These are phyloP conservation scores for Orestias chungarensis DNA, from an alignment of 2,797 vertebrate species.

Conservation along the genomic window DNA sequence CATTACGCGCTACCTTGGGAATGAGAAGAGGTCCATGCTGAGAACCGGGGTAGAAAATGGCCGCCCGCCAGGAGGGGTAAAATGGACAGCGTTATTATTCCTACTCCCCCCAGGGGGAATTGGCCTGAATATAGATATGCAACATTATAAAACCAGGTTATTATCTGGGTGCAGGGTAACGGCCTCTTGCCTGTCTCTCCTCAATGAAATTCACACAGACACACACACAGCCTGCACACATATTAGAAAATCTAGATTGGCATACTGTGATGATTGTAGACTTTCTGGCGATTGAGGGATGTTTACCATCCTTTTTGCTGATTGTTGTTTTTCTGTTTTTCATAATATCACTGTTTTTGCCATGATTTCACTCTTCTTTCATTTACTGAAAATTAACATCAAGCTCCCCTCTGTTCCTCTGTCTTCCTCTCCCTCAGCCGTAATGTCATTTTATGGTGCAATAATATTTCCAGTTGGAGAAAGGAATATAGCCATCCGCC, in stretches of 20 bases:
- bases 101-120: conserved; percentile 75
- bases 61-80: conserved; percentile 74
- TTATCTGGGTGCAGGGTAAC: conserved; percentile 81
- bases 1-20: conserved; percentile 80
- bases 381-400: conserved; percentile 59
- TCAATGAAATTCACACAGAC: conserved; percentile 55
- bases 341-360: conserved; percentile 50
- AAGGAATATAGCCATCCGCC: conserved; percentile 44
- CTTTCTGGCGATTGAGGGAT: conserved; percentile 60
- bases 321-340: conserved; percentile 30
- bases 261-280: conserved; percentile 59
- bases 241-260: conserved; percentile 52
- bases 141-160: conserved; percentile 83
- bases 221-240: conserved; percentile 27
- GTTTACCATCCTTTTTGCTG: conserved; percentile 47
- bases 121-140: conserved; percentile 84
- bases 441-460: conserved; percentile 64
- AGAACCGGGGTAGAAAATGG: conserved; percentile 81
- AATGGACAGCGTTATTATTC: conserved; percentile 81
- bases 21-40: conserved; percentile 76
- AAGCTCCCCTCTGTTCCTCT: conserved; percentile 15
- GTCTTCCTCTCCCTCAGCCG: conserved; percentile 24
- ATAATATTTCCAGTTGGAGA: conserved; percentile 61
- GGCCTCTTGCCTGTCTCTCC: conserved; percentile 72
- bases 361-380: conserved; percentile 45